Conservation (phyloP, 2,113 vertebrate species). For the Orientallactaga bullata region DNA sequence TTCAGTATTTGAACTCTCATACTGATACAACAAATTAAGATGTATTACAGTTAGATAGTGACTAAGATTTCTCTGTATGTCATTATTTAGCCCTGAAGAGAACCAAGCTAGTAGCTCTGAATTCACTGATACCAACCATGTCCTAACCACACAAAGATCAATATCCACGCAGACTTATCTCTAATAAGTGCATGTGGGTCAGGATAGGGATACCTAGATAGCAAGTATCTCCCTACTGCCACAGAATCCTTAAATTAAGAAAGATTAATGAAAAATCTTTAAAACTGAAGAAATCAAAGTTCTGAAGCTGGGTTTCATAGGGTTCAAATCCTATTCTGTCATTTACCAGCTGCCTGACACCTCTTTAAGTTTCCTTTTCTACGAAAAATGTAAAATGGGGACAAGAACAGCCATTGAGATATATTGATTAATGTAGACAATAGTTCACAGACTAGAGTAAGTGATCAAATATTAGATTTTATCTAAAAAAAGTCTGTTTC, state of each 20-base stretch:
- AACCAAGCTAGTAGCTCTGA: not conserved
- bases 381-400: not conserved
- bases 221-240: not conserved
- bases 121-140: not conserved
- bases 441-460: conserved; percentile 4
- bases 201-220: not conserved
- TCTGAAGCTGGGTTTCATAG: not conserved
- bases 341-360: not conserved
- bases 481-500: conserved; percentile 11
- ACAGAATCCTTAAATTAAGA: conserved; percentile 24
- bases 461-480: conserved; percentile 23
- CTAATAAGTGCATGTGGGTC: not conserved
- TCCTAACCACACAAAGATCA: not conserved
- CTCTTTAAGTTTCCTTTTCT: conserved; percentile 32
- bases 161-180: not conserved
- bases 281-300: conserved; percentile 16
- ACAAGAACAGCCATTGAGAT: not conserved
- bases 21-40: conserved; percentile 36
- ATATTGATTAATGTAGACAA: conserved; percentile 26
- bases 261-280: not conserved
- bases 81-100: conserved; percentile 2
- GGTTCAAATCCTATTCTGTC: too few species aligned
- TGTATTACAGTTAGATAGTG: not conserved
- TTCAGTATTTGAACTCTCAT: conserved; percentile 27
- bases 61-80: conserved; percentile 9